These are phyloP conservation scores for Coenonympha glycerion DNA, from an alignment of 2,888 invertebrate species.

Conservation along the genomic window DNA sequence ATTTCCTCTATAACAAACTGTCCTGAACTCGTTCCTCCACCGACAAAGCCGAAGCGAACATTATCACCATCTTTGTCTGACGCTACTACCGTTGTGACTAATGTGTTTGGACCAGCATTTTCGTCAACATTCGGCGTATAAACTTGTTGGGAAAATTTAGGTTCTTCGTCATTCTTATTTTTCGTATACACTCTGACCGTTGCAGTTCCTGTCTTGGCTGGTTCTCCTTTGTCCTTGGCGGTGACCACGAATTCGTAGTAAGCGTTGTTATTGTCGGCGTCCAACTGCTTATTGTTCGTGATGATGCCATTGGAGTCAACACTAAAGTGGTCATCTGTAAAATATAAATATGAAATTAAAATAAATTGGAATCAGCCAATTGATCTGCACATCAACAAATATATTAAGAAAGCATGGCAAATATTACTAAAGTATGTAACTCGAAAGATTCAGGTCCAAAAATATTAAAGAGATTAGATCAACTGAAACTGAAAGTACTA, in stretches of 20 bases:
- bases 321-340: conserved; percentile 92
- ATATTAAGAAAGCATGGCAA: too few species aligned
- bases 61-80: conserved; percentile 98
- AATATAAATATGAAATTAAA: background rate
- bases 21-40: conserved; percentile 91
- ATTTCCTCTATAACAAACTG: conserved; percentile 97
- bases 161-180: conserved; percentile 98
- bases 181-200: conserved; percentile 97
- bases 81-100: conserved; percentile 97
- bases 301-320: conserved; percentile 95
- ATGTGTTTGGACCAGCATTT: conserved; percentile 94
- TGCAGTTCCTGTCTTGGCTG: conserved; percentile 92
- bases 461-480: too few species aligned
- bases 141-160: conserved; percentile 96
- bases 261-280: conserved; percentile 97
- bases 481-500: too few species aligned
- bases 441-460: too few species aligned
- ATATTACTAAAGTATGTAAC: too few species aligned
- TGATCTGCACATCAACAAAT: too few species aligned
- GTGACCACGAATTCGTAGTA: conserved; percentile 96
- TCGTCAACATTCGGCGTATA: conserved; percentile 97
- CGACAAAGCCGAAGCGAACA: conserved; percentile 93
- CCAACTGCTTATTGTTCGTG: conserved; percentile 92
- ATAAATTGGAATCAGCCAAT: background rate
- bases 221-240: conserved; percentile 96